phyloP scores from a whole-genome alignment of 2,888 invertebrate species.

The Griposia aprilina region DNA sequence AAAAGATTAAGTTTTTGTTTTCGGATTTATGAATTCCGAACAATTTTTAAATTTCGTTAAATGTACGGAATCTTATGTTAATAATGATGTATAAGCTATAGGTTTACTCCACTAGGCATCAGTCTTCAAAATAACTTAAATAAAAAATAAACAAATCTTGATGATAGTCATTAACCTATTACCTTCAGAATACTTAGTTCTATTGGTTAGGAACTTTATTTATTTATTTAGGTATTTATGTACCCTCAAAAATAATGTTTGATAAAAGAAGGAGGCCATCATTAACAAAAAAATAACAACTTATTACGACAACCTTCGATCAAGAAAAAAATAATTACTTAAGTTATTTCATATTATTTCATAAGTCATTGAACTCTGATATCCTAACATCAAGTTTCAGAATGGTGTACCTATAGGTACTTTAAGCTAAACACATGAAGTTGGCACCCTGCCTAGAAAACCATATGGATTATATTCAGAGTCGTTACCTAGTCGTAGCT shows the following conservation, averaged over 20 bases:
- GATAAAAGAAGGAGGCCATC: neutral
- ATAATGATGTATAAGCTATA: neutral
- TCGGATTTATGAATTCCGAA: neutral
- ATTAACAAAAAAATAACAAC: neutral
- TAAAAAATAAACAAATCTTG: neutral
- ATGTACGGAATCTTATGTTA: neutral
- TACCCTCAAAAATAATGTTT: neutral
- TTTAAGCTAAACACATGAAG: slow-evolving; percentile 25
- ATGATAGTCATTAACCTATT: neutral
- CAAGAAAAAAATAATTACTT: too few relatives aligned
- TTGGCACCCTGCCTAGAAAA: slow-evolving; percentile 45
- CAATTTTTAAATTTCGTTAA: too few relatives aligned
- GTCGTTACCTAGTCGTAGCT: neutral
- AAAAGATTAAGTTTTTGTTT: slow-evolving; percentile 30
- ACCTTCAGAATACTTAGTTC: neutral
- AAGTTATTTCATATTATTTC: too few relatives aligned
- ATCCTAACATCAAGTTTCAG: neutral
- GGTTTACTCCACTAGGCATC: neutral
- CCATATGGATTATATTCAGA: slow-evolving; percentile 22
- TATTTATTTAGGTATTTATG: neutral
- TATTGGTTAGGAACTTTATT: neutral
- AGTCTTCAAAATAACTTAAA: neutral
- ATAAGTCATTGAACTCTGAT: slow-evolving; percentile 5
- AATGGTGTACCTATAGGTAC: neutral
- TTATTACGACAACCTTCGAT: neutral